Evolutionary conservation across 2,888 invertebrate species (phyloP), one percentile per base, ranked within the genome.

Genomic region (Aspidapion aeneum): DNA sequence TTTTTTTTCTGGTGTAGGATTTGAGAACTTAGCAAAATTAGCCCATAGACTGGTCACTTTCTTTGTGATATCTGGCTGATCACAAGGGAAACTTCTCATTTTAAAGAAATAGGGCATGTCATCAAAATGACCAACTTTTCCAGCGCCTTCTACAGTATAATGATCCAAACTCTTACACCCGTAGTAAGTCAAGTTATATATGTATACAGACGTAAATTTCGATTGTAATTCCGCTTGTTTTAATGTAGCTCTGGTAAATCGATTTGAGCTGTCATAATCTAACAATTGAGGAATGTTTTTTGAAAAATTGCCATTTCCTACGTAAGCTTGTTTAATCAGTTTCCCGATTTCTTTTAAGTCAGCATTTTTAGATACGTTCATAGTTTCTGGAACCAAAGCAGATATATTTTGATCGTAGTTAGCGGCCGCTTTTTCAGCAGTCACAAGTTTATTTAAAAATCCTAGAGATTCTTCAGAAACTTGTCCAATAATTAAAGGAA

Each of bases 11-110:
- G 52, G 52, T 19, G 52, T 52, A 52, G 52, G 52, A 19, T 52
- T 52, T 17, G 18, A 18, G n/a, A 52, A 52, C 72, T 83, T 84
- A 0, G 87, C 88, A 74, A 89, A 89, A 70, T 88, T 86, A 0
- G 86, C 83, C 87, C 88, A 73, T 5, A 72, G 61, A 57, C 60
- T 70, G 1, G 67, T 62, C 64, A 73, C 63, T 17, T 69, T 63
- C 5, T 63, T 65, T 19, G 68, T 67, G 12, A 67, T 69, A 35
- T 3, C 35, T 12, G 66, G 12, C 16, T 66, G 60, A 57, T 72
- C 71, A 21, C 59, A 60, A 54, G 18, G 68, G 58, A 57, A 65
- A 66, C 50, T 35, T 7, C 58, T 62, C 35, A 66, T 68, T 52
- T 72, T 70, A 63, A 72, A 74, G n/a, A 71, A 60, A 59, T 74